Conservation (phyloP, 2,797 vertebrate genomes). For the Lycodopsis pacificus region DNA sequence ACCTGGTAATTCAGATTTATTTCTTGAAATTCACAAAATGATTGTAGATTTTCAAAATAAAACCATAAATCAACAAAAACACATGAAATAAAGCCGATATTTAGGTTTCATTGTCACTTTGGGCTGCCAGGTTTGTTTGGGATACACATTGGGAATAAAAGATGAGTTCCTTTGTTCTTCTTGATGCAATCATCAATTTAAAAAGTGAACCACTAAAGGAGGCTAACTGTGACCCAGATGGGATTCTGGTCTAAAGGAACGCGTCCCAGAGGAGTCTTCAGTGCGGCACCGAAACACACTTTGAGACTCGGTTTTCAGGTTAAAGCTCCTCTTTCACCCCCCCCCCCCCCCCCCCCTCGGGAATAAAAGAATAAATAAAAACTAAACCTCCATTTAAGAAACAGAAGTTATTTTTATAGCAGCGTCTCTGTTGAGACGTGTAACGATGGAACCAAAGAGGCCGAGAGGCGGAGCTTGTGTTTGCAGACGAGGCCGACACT, state of each 20-base stretch:
- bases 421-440: conserved; percentile 93
- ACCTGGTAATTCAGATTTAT: neutral
- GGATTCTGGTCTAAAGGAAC: conserved; percentile 38
- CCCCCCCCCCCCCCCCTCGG: conserved; percentile 79
- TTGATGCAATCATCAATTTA: neutral
- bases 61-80: neutral
- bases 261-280: conserved; percentile 46
- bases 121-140: neutral
- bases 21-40: neutral
- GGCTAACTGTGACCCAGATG: conserved; percentile 62
- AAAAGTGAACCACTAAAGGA: conserved; percentile 10
- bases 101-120: neutral
- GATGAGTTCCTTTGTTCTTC: neutral
- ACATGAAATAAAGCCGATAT: too few relatives aligned
- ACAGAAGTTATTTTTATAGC: conserved; percentile 96
- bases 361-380: neutral
- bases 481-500: conserved; percentile 90
- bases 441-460: conserved; percentile 99
- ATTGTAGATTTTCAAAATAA: neutral
- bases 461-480: conserved; percentile 88
- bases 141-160: neutral
- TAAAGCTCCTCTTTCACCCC: neutral
- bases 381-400: conserved; percentile 88
- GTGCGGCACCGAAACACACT: conserved; percentile 64
- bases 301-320: conserved; percentile 62